Evolutionary conservation across 2,113 vertebrate species (phyloP), one percentile per base, ranked within the genome.

Genomic region (Sphaerodactylus townsendi): DNA sequence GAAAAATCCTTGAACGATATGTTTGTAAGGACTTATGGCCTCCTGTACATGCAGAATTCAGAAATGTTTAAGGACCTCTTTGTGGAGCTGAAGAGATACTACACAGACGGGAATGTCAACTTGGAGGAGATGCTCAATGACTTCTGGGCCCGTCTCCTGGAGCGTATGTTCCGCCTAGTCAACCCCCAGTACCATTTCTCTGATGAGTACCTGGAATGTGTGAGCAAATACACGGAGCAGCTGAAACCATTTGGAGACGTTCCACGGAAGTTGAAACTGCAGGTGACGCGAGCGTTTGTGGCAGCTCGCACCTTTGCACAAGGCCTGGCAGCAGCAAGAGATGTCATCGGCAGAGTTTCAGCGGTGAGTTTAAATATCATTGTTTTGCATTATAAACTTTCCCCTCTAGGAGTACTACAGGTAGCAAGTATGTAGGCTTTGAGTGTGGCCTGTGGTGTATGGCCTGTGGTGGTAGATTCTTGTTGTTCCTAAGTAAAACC

Each of bases 1-100:
- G 97, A 99, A 93, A 93, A 93, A 75, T 99, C 99, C 0, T 95
- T 99, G 86, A 96, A 99, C 28, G 96, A 95, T 94, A 99, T 99
- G 99, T 99, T 99, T 2, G 96, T 98, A 92, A 96, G 97, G 88
- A 99, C 99, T 0, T 99, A 99, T 0, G 99, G 99, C 74, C 96
- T 96, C 73, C 96, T 99, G 94, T 99, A 99, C 93, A 96, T 98
- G 95, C 97, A 98, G 94, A 99, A 99, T 90, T 96, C 98, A 0
- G 97, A 98, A 84, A 97, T 99, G n/a, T 99, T 99, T 94, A 97
- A 98, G 94, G 95, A 97, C 88, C 98, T 99, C 94, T 99, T 99
- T 8, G 89, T 91, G 56, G 94, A 97, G 70, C 94, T 99, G 93
- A 97, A 97, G 77, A 95, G 93, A 15, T 99, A 99, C 96, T 99